A percentile compares a stretch with the other conserved stretches of the same genome.
phyloP scores from a whole-genome alignment of 1,140 invertebrate genomes.

The Rhizoglyphus robini region DNA sequence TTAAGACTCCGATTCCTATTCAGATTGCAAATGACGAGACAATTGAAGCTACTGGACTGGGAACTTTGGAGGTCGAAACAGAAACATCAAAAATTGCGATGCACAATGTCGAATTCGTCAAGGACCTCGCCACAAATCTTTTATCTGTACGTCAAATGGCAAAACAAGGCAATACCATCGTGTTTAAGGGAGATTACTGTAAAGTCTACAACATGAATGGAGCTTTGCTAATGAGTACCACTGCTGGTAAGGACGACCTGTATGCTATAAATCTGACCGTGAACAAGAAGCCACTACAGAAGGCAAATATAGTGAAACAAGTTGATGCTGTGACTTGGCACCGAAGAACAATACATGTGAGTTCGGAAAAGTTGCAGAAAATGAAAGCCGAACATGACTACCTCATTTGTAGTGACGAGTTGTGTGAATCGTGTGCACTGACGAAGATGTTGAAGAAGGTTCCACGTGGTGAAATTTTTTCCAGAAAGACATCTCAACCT shows the following conservation, averaged over 20 bases:
- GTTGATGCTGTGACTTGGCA: neutral
- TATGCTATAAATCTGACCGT: neutral
- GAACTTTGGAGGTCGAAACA: neutral
- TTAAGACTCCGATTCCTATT: neutral
- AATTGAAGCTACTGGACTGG: neutral
- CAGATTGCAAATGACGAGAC: neutral
- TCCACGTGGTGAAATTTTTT: too few species aligned
- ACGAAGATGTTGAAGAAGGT: too few species aligned
- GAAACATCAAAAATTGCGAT: neutral
- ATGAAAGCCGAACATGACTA: too few species aligned
- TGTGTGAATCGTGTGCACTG: too few species aligned
- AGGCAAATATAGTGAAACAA: neutral
- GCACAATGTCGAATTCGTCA: neutral
- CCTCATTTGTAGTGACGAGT: too few species aligned
- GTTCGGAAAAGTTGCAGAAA: too few species aligned
- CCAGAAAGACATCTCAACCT: too few species aligned
- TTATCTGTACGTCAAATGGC: neutral
- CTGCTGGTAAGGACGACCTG: neutral
- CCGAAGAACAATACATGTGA: too few species aligned
- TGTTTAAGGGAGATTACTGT: neutral
- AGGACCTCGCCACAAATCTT: neutral
- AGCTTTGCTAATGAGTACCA: neutral
- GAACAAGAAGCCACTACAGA: neutral
- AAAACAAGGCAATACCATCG: neutral
- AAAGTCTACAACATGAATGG: neutral